Evolutionary conservation across 1,140 invertebrate genomes (phyloP).

Genomic region (Solen grandis): DNA sequence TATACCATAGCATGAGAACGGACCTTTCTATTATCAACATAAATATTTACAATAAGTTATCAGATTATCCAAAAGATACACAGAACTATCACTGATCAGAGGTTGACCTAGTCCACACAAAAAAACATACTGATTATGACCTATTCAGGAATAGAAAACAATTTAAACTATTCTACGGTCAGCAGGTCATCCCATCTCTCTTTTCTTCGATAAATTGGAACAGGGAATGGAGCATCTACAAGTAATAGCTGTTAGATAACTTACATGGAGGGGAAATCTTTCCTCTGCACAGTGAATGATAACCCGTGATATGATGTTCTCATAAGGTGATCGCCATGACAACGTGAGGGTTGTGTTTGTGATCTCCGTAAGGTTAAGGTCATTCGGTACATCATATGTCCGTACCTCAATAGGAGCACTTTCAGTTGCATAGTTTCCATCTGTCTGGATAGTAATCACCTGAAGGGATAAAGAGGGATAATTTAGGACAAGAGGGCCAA

Average conservation of each 20-base stretch:
- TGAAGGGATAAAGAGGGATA: no score
- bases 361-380: constrained; percentile 82
- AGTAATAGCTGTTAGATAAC: not conserved
- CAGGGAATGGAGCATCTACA: not conserved
- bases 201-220: not conserved
- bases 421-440: constrained; percentile 85
- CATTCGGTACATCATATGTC: constrained; percentile 87
- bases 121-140: no score
- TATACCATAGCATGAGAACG: no score
- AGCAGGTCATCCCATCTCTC: not conserved
- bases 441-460: constrained; percentile 85
- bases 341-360: constrained; percentile 84
- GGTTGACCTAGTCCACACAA: no score
- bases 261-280: not conserved
- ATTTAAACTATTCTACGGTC: not conserved
- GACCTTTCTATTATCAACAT: no score
- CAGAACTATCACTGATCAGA: no score
- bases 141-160: not conserved
- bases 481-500: no score
- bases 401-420: constrained; percentile 84
- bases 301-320: constrained; percentile 70
- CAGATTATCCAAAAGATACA: no score
- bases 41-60: no score
- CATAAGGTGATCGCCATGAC: constrained; percentile 84
- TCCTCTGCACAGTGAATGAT: constrained; percentile 62